Base-by-base conservation (phyloP, 2,113 vertebrate genomes). In the Paralichthys olivaceus region DNA sequence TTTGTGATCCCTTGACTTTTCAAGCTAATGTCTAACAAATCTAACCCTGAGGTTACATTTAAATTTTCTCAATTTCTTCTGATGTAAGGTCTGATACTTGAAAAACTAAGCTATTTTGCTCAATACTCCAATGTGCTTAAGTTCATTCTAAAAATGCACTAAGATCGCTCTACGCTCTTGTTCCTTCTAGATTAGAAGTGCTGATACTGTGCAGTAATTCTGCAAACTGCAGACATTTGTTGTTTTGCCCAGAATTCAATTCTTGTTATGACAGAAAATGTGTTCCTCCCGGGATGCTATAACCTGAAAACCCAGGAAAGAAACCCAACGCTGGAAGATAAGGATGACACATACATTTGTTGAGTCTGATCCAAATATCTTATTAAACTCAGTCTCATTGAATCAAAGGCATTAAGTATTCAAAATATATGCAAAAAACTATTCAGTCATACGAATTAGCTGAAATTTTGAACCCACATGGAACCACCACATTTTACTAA, bases 321-420 rank as follows among this genome's bases (percentile, higher is more conserved):
- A 32, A 29, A 22, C 3, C 2, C 49, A 64, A 34, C 23, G 40
- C 19, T 29, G 49, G 12, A 28, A 19, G 5, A 28, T 47, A 25
- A 37, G 23, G 17, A 28, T 32, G 23, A 32, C 32, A 37, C 14
- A 28, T 54, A 25, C 14, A 45, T 40, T 15, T 47, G 19, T 61
- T 23, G 19, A 61, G 26, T 49, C 26, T 2, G 37, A 43, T 59
- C 7, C 28, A 40, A 34, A n/a, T 53, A 6, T 69, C 23, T 71
- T 5, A 47, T 59, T 75, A 65, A 70, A 47, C 61, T n/a, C 6
- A 55, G 19, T 56, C 17, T 14, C 58, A 37, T n/a, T 47, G 43
- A 26, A n/a, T 53, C 32, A 60, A n/a, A 47, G 14, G 56, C 47
- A 60, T 13, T 26, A 58, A 59, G 15, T 60, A 14, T 14, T 15